These are phyloP conservation scores for Cirrhinus molitorella DNA, from an alignment of 2,797 vertebrate genomes.

Conservation along the genomic window DNA sequence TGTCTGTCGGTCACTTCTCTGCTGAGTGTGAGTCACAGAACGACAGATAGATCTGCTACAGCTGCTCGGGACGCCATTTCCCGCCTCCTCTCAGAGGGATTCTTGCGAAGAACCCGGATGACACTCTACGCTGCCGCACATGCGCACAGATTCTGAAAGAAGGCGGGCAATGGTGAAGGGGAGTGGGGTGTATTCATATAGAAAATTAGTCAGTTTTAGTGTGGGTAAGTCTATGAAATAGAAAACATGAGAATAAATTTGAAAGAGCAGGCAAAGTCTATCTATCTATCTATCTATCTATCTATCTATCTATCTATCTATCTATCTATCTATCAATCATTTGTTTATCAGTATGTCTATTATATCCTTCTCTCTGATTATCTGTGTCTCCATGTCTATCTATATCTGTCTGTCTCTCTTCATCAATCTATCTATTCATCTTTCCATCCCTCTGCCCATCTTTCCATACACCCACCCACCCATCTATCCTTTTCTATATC, in stretches of 20 bases:
- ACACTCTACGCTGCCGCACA: constrained; percentile 70
- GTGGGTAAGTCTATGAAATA: background rate
- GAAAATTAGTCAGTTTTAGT: background rate
- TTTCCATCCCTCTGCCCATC: background rate
- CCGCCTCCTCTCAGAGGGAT: constrained; percentile 91
- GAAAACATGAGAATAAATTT: background rate
- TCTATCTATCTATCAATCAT: background rate
- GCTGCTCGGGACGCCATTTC: constrained; percentile 95
- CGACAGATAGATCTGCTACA: constrained; percentile 71
- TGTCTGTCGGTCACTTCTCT: constrained; percentile 62
- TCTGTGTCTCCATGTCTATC: too few relatives aligned
- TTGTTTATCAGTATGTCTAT: background rate
- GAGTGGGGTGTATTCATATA: background rate
- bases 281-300: background rate
- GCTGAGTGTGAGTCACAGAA: constrained; percentile 71
- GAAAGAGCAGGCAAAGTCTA: too few relatives aligned
- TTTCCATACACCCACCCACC: too few relatives aligned
- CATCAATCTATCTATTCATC: background rate
- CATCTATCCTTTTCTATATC: too few relatives aligned
- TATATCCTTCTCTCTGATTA: too few relatives aligned
- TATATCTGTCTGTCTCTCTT: background rate
- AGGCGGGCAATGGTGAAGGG: too few relatives aligned
- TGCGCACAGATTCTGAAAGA: constrained; percentile 65
- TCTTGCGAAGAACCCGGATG: constrained; percentile 82
- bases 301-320: background rate